phyloP scores from a whole-genome alignment of 2,797 vertebrate genomes.

The Halcyon chelicuti region DNA sequence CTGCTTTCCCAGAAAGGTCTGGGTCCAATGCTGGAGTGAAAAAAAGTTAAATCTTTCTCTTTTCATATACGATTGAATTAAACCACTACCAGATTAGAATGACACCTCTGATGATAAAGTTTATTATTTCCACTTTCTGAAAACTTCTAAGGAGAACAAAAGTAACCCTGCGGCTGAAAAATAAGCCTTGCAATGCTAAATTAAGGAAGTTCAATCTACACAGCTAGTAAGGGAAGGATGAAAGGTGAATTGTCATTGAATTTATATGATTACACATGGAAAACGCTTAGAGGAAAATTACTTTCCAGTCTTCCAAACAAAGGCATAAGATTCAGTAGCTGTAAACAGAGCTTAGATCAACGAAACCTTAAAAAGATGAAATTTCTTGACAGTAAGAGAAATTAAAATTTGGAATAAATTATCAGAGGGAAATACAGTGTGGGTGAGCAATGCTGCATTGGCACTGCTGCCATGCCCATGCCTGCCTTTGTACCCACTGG shows the following conservation, averaged over 20 bases:
- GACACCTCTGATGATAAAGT: background rate
- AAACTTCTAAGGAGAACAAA: background rate
- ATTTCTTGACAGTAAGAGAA: background rate
- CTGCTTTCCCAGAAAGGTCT: background rate
- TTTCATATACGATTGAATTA: background rate
- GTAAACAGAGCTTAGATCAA: background rate
- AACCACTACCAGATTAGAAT: background rate
- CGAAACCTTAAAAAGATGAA: background rate
- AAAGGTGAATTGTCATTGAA: conserved; percentile 28
- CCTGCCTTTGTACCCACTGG: background rate
- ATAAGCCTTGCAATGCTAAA: background rate
- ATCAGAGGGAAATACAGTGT: background rate
- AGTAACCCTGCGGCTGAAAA: background rate
- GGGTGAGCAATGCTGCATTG: background rate
- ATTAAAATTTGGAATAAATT: background rate
- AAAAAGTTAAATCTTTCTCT: background rate
- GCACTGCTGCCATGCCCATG: background rate
- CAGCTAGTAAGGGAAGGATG: background rate
- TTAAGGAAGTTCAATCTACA: background rate
- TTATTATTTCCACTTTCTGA: conserved; percentile 6
- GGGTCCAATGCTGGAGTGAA: background rate
- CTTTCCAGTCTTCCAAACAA: conserved; percentile 16
- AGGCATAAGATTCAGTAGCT: background rate
- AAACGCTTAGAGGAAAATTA: background rate
- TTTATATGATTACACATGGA: background rate